Evolutionary conservation across 2,888 invertebrate genomes (phyloP), one percentile per base, ranked within the genome.

Genomic region (Orchesellides sinensis): DNA sequence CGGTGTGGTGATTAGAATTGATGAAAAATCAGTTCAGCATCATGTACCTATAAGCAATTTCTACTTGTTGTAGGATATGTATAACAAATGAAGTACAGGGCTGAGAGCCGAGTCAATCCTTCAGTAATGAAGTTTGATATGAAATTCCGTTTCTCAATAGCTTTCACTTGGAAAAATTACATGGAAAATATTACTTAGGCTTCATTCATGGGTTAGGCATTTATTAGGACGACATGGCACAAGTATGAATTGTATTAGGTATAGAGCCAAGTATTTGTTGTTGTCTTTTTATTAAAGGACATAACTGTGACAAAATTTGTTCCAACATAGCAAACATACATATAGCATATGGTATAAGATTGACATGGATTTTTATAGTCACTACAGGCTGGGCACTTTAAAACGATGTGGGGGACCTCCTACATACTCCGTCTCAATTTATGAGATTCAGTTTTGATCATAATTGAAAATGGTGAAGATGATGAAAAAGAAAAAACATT

Each of bases 361-460:
- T 40, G 10, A 40, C 32, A 32, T 23, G 32, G 29, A 25, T 23
- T 2, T 56, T 19, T 4, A 14, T 25, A 1, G 19, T 35, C 40
- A 35, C 12, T 35, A 61, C 17, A 32, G 29, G 29, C 61, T 61
- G 19, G 29, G 32, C 17, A 35, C 61, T 61, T 32, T 65, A 25
- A 8, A 23, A 19, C 45, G 19, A 49, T 32, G 17, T 66, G 66
- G 68, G 8, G 5, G 17, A n/a, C 68, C 8, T 68, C 27, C 25
- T 65, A 40, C 45, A 12, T 29, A 68, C 52, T 68, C 52, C 29
- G 14, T 68, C 68, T 29, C 52, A 68, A 68, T 68, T 68, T 68
- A 21, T 32, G 32, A 25, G 10, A 29, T 12, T 59, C n/a, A 29
- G 8, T 59, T 17, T 17, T 29, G 29, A 59, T 29, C 27, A 25